Conservation (phyloP, 1,140 invertebrate species). For the Hydropsyche tenuis region DNA sequence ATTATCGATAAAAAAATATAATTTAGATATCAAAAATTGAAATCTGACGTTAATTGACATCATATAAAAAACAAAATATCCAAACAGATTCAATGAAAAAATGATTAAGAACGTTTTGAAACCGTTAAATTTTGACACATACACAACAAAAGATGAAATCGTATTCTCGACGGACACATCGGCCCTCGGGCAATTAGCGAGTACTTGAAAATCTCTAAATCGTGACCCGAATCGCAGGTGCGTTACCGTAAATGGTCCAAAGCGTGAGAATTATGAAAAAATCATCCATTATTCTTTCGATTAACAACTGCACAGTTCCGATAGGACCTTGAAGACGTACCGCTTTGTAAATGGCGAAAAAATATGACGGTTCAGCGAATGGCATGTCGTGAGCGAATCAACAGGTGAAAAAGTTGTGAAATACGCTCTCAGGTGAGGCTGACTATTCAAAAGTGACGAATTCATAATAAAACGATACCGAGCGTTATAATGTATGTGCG, state of each 20-base stretch:
- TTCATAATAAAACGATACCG: not conserved
- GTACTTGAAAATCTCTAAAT: not conserved
- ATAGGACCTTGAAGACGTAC: not conserved
- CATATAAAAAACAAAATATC: no score
- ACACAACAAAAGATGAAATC: no score
- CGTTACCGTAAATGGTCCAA: conserved; percentile 6
- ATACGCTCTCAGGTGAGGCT: conserved; percentile 1
- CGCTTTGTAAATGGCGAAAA: no score
- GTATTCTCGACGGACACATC: not conserved
- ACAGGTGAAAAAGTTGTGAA: not conserved
- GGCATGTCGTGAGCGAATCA: not conserved
- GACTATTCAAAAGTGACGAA: not conserved
- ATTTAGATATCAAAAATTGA: no score
- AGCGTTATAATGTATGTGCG: no score
- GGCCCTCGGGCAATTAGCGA: not conserved
- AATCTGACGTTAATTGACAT: no score
- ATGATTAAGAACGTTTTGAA: no score
- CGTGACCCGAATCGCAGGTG: conserved; percentile 14
- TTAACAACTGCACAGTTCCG: not conserved
- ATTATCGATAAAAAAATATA: no score
- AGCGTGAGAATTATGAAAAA: conserved; percentile 10
- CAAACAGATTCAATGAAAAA: no score
- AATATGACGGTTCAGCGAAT: no score
- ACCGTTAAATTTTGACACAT: no score
- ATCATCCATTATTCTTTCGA: not conserved